Base-by-base conservation (phyloP, 1,140 invertebrate genomes). In the Dendroctonus ponderosae region DNA sequence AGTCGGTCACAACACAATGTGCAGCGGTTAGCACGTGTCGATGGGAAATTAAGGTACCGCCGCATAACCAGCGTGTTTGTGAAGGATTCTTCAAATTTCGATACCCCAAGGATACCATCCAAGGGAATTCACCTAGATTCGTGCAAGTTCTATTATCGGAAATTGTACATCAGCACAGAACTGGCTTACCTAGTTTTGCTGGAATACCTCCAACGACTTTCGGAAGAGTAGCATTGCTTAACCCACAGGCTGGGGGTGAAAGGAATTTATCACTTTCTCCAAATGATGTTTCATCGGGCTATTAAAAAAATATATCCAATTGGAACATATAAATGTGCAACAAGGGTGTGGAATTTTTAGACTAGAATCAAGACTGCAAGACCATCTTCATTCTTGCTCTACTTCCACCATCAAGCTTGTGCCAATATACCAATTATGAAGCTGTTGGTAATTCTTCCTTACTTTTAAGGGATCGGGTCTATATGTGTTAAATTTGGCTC, bases 21-120 rank as follows among this genome's bases (percentile, higher is more conserved):
- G 85, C 91, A 5, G 93, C 92, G 1, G 93, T 94, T 4, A 96
- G 68, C 0, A 94, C 82, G 75, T 93, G 92, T 7, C 82, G 79
- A 0, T 81, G 71, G 9, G 87, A 87, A 51, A 96, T 84, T 0
- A 96, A 80, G 39, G 88, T 87, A n/a, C 89, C 93, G 0, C 90
- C 93, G 77, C 93, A 96, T n/a, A 86, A 77, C 82, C 86, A 91
- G 69, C 80, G 79, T 0, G 82, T 72, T 62, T 75, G 77, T 49
- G 74, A 74, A 44, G 79, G 78, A 69, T 78, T 79, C n/a, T 80
- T 70, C 15, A 70, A 71, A 68, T 80, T 79, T 60, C 71, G 75
- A 78, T 89, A 91, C 0, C 89, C 89, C 40, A 92, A 78, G 3
- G 85, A 83, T 0, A 85, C 84, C 57, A 91, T 83, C 88, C 89